Evolutionary conservation across 2,888 invertebrate genomes (phyloP), one percentile per base, ranked within the genome.

Genomic region (Cantharis lateralis): DNA sequence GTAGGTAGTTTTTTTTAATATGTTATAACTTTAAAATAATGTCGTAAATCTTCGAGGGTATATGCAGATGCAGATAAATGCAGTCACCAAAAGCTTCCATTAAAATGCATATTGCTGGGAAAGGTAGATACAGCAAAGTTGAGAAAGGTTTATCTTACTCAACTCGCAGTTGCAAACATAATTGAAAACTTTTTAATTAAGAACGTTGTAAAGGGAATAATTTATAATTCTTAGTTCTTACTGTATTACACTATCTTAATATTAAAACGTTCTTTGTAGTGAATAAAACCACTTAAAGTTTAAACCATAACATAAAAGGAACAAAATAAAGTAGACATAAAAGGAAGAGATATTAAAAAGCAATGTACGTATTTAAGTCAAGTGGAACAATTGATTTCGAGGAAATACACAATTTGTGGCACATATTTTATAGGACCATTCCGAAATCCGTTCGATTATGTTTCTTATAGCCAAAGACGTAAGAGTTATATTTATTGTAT

Each of bases 341-440:
- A 48, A n/a, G 48, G n/a, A 48, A n/a, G n/a, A 48, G 63, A 15
- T 66, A 72, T 72, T 72, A 72, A 72, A 66, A 11, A 18, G 72
- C 48, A 64, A 72, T 66, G 66, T 72, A 66, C 15, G 48, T 48
- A 48, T 48, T 48, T 48, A 72, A 72, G 32, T 72, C 66, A 72
- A 72, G 72, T 66, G 66, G 72, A 66, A 66, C 72, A 72, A 72
- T 66, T 64, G 72, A 72, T 72, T 72, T 72, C 48, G 66, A 71
- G 79, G 73, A 48, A 48, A 48, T 48, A 48, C 48, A 48, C 79
- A 77, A 79, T 79, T 79, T 79, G 72, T 75, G 77, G 77, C 77
- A 75, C 75, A 79, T 79, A 79, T 79, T 76, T 77, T 77, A 77
- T 70, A 76, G 73, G 74, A 71, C 74, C 76, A 73, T 77, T 77